Conservation (phyloP, 2,888 invertebrate genomes). For the Apocheima hispidaria region DNA sequence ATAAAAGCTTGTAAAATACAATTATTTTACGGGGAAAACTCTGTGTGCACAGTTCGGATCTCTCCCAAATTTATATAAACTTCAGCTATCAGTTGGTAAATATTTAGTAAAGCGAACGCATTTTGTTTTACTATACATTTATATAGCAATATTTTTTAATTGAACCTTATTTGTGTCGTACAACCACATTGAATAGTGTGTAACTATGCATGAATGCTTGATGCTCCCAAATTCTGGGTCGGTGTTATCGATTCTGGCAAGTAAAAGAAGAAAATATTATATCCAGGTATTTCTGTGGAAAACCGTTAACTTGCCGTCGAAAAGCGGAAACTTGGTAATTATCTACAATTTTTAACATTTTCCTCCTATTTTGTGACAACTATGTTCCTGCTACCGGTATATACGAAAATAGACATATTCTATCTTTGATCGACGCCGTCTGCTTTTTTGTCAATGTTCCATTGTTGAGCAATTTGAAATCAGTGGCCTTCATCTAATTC, state of each 20-base stretch:
- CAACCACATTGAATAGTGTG: neutral
- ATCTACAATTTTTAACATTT: conserved; percentile 40
- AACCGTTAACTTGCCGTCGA: conserved; percentile 8
- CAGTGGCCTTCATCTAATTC: conserved; percentile 68
- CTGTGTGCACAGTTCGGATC: no score
- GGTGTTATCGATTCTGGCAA: neutral
- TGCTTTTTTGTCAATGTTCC: conserved; percentile 60
- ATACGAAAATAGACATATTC: conserved; percentile 66
- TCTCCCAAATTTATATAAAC: no score
- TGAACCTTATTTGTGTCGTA: no score
- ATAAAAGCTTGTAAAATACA: no score
- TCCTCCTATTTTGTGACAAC: conserved; percentile 54
- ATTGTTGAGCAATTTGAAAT: conserved; percentile 67
- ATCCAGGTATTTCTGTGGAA: neutral
- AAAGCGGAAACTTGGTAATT: neutral
- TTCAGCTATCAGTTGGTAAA: no score
- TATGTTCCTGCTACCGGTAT: conserved; percentile 44
- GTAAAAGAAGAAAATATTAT: neutral
- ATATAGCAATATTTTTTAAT: no score
- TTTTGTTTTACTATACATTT: no score
- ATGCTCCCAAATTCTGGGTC: conserved; percentile 3
- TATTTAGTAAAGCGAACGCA: no score
- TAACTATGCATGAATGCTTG: neutral
- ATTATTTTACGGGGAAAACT: no score
- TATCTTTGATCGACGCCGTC: conserved; percentile 67